These are phyloP conservation scores for Scaptomyza hsui DNA, from an alignment of 1,140 invertebrate species.

Conservation along the genomic window DNA sequence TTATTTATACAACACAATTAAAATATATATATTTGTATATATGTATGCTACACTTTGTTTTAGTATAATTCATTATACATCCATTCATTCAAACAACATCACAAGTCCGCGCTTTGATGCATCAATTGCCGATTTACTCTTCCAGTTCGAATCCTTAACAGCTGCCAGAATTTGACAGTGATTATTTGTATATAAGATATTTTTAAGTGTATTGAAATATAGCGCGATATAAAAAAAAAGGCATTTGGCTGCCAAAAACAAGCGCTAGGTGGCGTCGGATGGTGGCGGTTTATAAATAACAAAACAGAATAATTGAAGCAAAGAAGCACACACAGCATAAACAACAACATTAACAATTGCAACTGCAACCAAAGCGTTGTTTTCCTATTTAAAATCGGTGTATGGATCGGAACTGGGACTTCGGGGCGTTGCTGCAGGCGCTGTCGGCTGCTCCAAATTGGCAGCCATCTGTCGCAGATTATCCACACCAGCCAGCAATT, in stretches of 20 bases:
- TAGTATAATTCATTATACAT: conserved; percentile 48
- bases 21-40: conserved; percentile 56
- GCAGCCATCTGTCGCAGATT: conserved; percentile 86
- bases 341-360: conserved; percentile 5
- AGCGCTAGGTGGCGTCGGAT: conserved; percentile 50
- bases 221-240: conserved; percentile 10
- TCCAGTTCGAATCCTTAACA: conserved; percentile 5
- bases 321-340: conserved; percentile 39
- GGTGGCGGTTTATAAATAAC: conserved; percentile 49
- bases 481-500: conserved; percentile 88
- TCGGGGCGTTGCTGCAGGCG: conserved; percentile 45
- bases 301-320: conserved; percentile 34
- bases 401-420: conserved; percentile 72
- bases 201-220: conserved; percentile 26
- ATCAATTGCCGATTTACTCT: conserved; percentile 15
- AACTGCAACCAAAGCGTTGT: too few species aligned
- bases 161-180: conserved; percentile 45
- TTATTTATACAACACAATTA: conserved; percentile 50
- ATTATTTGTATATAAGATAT: conserved; percentile 24
- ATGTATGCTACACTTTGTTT: conserved; percentile 49
- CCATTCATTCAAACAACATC: conserved; percentile 69
- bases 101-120: conserved; percentile 76
- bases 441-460: conserved; percentile 59
- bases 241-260: conserved; percentile 54
- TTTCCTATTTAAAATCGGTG: conserved; percentile 63